Conservation (phyloP, 2,888 invertebrate species). For the Drosophila prolongata region DNA sequence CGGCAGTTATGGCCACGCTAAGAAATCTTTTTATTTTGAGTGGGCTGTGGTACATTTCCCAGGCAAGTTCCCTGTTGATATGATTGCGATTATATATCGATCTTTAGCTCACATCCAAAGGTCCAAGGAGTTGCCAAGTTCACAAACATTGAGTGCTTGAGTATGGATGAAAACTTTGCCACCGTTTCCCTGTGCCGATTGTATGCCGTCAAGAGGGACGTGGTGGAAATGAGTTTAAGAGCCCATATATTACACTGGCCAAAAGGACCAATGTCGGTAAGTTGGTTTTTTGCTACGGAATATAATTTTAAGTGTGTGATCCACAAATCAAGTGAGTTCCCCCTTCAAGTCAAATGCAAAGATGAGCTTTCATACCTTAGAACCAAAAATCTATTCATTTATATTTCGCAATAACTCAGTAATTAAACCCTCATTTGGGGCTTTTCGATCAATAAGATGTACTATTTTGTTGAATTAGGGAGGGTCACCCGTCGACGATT, state of each 20-base stretch:
- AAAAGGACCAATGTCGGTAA: conserved; percentile 58
- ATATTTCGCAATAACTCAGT: neutral
- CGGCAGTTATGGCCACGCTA: conserved; percentile 26
- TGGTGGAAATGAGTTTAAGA: conserved; percentile 62
- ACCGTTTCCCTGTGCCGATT: conserved; percentile 60
- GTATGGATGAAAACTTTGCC: conserved; percentile 52
- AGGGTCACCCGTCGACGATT: conserved; percentile 1
- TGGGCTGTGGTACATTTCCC: conserved; percentile 32
- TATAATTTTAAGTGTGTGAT: too few relatives aligned
- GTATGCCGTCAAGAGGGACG: conserved; percentile 69
- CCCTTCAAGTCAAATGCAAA: too few relatives aligned
- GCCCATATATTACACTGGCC: conserved; percentile 51
- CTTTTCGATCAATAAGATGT: neutral
- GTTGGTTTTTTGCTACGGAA: conserved; percentile 22
- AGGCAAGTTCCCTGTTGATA: conserved; percentile 47
- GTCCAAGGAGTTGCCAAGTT: conserved; percentile 64
- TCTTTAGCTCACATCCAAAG: conserved; percentile 29
- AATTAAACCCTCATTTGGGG: neutral
- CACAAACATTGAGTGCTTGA: conserved; percentile 67
- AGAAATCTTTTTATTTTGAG: conserved; percentile 9
- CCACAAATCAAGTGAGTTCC: too few relatives aligned
- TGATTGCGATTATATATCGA: neutral
- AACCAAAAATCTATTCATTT: conserved; percentile 1
- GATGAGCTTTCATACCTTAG: too few relatives aligned
- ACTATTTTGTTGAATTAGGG: neutral